These are phyloP conservation scores for Leiothrix lutea DNA, from an alignment of 2,113 vertebrate species.

Conservation along the genomic window DNA sequence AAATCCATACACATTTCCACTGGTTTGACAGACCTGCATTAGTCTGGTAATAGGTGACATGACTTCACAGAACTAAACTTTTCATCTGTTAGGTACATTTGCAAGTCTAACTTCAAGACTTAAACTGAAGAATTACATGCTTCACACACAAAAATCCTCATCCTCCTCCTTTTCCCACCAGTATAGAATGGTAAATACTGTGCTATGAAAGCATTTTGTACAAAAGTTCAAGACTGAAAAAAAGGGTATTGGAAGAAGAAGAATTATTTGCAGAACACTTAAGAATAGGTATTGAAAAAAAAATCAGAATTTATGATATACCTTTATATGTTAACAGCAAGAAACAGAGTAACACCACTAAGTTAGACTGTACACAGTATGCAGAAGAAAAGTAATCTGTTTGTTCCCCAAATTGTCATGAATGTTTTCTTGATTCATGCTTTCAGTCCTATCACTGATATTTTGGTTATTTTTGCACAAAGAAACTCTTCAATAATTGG, in stretches of 20 bases:
- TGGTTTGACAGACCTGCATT: not conserved
- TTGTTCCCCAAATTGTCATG: not conserved
- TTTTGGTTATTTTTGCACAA: not conserved
- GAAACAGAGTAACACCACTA: not conserved
- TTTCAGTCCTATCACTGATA: not conserved
- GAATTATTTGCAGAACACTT: not conserved
- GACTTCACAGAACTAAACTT: not conserved
- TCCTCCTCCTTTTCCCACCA: not conserved
- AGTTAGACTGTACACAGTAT: not conserved
- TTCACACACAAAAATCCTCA: not conserved
- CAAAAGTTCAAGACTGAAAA: not conserved
- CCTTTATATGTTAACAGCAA: not conserved
- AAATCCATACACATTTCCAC: not conserved
- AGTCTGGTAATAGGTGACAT: not conserved
- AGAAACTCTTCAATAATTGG: not conserved
- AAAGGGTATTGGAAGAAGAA: not conserved
- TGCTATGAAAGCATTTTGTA: not conserved
- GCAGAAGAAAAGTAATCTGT: not conserved
- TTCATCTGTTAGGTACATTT: not conserved
- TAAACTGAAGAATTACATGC: not conserved
- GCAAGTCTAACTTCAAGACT: not conserved
- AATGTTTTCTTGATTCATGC: not conserved
- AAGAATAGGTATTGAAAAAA: not conserved
- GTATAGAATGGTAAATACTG: constrained; percentile 10
- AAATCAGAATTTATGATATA: not conserved